These are phyloP conservation scores for Mobula birostris DNA, from an alignment of 2,113 vertebrate genomes.

Conservation along the genomic window DNA sequence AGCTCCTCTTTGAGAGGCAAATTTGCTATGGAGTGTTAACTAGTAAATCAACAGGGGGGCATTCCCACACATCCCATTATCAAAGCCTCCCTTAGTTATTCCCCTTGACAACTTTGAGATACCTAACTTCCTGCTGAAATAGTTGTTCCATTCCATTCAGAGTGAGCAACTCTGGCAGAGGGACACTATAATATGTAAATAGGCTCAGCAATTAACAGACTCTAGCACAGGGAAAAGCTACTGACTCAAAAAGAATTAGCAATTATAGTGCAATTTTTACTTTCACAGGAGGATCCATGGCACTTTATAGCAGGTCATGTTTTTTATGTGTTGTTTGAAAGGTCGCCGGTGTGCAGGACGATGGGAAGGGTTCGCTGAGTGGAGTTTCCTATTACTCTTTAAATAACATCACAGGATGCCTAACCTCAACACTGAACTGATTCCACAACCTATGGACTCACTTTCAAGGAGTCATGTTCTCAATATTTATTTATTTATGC, in stretches of 20 bases:
- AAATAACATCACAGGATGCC: background rate
- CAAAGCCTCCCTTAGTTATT: background rate
- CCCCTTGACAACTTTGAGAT: background rate
- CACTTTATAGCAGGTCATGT: background rate
- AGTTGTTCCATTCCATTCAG: background rate
- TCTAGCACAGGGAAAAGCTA: background rate
- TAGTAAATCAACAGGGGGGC: background rate
- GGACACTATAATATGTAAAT: background rate
- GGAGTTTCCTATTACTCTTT: background rate
- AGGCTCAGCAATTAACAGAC: background rate
- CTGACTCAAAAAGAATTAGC: background rate
- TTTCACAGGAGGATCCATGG: no score
- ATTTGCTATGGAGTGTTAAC: background rate
- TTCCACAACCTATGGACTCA: no score
- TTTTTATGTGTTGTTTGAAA: background rate
- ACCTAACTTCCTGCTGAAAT: background rate
- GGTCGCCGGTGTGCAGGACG: background rate
- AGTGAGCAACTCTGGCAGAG: background rate
- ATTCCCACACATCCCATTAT: background rate
- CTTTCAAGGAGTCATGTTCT: no score
- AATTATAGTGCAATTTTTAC: no score
- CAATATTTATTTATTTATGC: no score
- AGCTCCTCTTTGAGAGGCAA: background rate
- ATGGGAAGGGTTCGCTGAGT: background rate
- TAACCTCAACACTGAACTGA: background rate